These are phyloP conservation scores for Scyliorhinus canicula DNA, from an alignment of 2,797 vertebrate species.

Conservation along the genomic window DNA sequence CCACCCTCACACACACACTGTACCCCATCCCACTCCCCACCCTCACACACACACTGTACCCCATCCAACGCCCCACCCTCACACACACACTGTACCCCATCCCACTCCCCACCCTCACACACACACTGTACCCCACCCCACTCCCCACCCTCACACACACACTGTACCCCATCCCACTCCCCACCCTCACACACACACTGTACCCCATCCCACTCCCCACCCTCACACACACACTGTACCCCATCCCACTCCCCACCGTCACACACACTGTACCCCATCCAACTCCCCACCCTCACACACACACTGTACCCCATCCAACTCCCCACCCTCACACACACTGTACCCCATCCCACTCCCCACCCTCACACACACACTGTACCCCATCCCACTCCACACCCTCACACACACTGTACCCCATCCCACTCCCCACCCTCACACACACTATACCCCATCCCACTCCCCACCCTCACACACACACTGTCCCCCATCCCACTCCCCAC, in stretches of 20 bases:
- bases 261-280: neutral
- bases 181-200: neutral
- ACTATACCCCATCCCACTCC: too few relatives aligned
- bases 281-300: too few relatives aligned
- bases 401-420: too few relatives aligned
- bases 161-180: neutral
- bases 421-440: too few relatives aligned
- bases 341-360: neutral
- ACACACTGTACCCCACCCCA: neutral
- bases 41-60: too few relatives aligned
- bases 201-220: too few relatives aligned
- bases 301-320: too few relatives aligned
- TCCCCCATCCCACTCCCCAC: too few relatives aligned
- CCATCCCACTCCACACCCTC: too few relatives aligned
- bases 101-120: neutral
- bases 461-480: too few relatives aligned
- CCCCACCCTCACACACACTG: neutral
- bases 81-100: neutral
- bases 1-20: neutral
- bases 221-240: neutral
- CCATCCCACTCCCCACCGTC: too few relatives aligned
- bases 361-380: too few relatives aligned
- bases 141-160: neutral
- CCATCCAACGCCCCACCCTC: neutral
- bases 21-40: neutral